These are phyloP conservation scores for Drosophila azteca DNA, from an alignment of 1,140 invertebrate genomes.

Conservation along the genomic window DNA sequence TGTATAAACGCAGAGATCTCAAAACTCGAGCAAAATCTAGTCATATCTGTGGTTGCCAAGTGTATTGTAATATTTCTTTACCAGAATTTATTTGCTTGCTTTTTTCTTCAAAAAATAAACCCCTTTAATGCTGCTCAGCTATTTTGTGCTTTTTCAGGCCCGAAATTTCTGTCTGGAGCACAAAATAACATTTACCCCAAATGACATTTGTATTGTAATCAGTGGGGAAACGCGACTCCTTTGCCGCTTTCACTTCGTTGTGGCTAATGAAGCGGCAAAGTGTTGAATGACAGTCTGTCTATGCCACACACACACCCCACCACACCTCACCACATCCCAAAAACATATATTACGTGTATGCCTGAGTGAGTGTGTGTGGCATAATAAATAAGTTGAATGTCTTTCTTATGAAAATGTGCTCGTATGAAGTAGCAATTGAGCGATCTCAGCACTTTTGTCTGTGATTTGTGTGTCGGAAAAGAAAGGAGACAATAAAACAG, in stretches of 20 bases:
- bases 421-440: slow-evolving; percentile 48
- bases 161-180: neutral
- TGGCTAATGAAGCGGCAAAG: slow-evolving; percentile 70
- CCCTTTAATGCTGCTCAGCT: no score
- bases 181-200: slow-evolving; percentile 3
- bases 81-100: no score
- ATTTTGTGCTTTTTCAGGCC: no score
- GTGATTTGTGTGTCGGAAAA: slow-evolving; percentile 24
- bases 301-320: neutral
- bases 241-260: slow-evolving; percentile 4
- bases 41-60: no score
- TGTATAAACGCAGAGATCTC: no score
- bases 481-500: neutral
- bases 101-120: no score
- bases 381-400: slow-evolving; percentile 47
- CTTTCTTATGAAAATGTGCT: slow-evolving; percentile 45
- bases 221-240: slow-evolving; percentile 3
- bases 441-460: slow-evolving; percentile 43
- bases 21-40: no score
- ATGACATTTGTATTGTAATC: slow-evolving; percentile 52
- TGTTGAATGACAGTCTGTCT: slow-evolving; percentile 52
- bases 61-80: no score
- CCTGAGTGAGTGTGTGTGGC: slow-evolving; percentile 17
- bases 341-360: neutral
- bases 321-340: no score